Evolutionary conservation across 2,113 vertebrate species (phyloP).

Genomic region (Hylia prasina): DNA sequence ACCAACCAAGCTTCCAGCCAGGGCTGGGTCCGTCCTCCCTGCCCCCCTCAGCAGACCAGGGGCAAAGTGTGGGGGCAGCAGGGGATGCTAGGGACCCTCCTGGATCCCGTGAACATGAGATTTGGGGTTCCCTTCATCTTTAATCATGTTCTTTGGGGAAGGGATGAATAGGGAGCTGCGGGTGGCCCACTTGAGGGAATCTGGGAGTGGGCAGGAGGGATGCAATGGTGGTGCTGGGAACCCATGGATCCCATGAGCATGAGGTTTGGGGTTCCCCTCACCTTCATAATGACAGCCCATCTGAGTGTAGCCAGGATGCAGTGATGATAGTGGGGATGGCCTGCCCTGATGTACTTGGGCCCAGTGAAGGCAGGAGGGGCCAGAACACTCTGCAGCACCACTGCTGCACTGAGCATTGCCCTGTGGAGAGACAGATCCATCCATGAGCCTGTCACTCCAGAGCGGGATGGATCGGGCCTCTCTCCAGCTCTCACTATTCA

Average conservation of each 20-base stretch:
- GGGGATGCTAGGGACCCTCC: not conserved
- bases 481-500: not conserved
- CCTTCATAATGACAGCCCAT: not conserved
- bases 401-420: not conserved
- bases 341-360: accelerated
- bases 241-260: too few relatives aligned
- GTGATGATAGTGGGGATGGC: too few relatives aligned
- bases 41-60: not conserved
- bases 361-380: not conserved
- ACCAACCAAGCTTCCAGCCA: not conserved
- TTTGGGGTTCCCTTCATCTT: not conserved
- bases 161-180: not conserved
- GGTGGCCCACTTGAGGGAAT: not conserved
- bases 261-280: not conserved
- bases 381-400: not conserved
- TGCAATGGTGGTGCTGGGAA: not conserved
- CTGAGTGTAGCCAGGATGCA: not conserved
- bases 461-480: not conserved
- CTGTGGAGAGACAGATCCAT: not conserved
- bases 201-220: not conserved
- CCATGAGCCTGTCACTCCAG: not conserved
- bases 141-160: not conserved
- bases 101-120: not conserved
- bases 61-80: not conserved
- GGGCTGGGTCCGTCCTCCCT: not conserved